Evolutionary conservation across 2,113 vertebrate species (phyloP), one percentile per base, ranked within the genome.

Genomic region (Laticauda colubrina): DNA sequence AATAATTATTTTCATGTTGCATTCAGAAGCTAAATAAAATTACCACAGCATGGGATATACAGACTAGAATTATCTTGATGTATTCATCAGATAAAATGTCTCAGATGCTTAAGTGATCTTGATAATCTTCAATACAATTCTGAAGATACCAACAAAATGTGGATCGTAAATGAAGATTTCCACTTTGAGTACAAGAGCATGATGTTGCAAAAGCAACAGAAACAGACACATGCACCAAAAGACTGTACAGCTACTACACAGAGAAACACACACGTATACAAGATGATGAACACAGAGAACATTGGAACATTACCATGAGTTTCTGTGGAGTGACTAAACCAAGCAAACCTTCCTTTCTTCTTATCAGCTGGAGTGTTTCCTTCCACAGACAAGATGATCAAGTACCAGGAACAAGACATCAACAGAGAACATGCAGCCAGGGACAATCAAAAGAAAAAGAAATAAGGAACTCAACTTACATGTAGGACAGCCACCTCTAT

Each of bases 271-370:
- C 94, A 95, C 88, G 91, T 94, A 94, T 48, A 89, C 86, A 45
- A 91, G 91, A 89, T 20, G 2, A 95, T 91, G 94, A 95, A 95
- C 95, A 96, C 12, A 93, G 75, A 96, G 94, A 18, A n/a, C 94
- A 95, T 91, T 48, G 93, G 86, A 95, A 97, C 94, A 61, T 98
- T 98, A 98, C 98, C 98, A 98, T 98, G 97, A 96, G 96, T 97
- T 96, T 98, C 97, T 98, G 97, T 97, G 96, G 98, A 98, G 97
- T 97, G 97, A 98, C 97, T 98, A 98, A 98, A 98, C 98, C 98
- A 98, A 98, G 97, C 95, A 97, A 98, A 98, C 96, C 96, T 98
- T 95, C 97, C 97, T 97, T 96, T 98, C 98, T 98, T 98, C 98
- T 98, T 96, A 96, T 98, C 97, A 95, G 96, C 96, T 92, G 96